A percentile compares a stretch with the other conserved stretches of the same genome.
Evolutionary conservation across 2,113 vertebrate species (phyloP).

Genomic region (Tenebrosternarchus preto): DNA sequence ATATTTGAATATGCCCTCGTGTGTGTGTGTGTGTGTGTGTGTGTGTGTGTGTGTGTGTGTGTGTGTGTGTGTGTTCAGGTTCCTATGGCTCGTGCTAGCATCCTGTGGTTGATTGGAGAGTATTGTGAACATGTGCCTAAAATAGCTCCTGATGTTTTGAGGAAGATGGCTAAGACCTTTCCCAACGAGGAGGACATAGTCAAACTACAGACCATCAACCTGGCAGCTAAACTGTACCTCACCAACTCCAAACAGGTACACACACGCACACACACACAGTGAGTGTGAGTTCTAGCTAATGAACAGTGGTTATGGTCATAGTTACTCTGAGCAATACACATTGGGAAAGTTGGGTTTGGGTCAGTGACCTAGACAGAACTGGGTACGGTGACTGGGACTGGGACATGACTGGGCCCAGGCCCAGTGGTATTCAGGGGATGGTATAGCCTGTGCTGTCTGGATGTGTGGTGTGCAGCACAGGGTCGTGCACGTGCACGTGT

Average conservation of each 20-base stretch:
- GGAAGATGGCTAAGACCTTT: constrained; percentile 92
- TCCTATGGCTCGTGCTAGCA: constrained; percentile 95
- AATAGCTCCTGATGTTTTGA: constrained; percentile 93
- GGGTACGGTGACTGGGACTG: too few relatives aligned
- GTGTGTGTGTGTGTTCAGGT: constrained; percentile 73
- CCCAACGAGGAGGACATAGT: constrained; percentile 92
- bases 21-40: too few relatives aligned
- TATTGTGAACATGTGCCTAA: constrained; percentile 95
- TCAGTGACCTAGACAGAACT: too few relatives aligned
- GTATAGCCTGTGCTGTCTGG: too few relatives aligned
- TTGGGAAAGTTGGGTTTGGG: too few relatives aligned
- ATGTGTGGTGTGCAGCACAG: too few relatives aligned
- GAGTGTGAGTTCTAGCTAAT: too few relatives aligned
- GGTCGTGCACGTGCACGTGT: not conserved
- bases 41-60: not conserved
- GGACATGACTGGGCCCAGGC: too few relatives aligned
- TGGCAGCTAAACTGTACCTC: constrained; percentile 93
- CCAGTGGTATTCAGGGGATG: too few relatives aligned
- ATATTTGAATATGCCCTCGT: too few relatives aligned
- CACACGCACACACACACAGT: not conserved
- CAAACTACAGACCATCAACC: constrained; percentile 91
- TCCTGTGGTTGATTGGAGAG: constrained; percentile 96
- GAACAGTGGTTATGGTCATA: too few relatives aligned
- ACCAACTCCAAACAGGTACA: constrained; percentile 97
- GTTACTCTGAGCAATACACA: too few relatives aligned